Evolutionary conservation across 2,888 invertebrate genomes (phyloP), one percentile per base, ranked within the genome.

Genomic region (Eumerus sabulonum): DNA sequence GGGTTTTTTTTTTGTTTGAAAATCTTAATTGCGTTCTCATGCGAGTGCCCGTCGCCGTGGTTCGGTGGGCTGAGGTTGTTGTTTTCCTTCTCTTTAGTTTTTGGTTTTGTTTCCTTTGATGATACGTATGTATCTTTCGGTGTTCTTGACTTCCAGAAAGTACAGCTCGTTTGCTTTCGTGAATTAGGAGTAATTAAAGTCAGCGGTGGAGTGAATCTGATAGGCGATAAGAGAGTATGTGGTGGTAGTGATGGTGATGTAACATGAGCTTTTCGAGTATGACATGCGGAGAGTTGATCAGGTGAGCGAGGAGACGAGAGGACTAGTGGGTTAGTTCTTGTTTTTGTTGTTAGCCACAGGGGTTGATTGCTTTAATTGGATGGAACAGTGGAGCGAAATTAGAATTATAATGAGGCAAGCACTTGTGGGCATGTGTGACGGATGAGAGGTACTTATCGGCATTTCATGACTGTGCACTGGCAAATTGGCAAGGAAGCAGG

Each of bases 161-260:
- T 72, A 77, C 72, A 71, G 66, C 76, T 66, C 72, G 66, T 67
- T 67, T 64, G 60, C 64, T 66, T n/a, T 67, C 51, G 72, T 77
- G 73, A 77, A 77, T 77, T 77, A 73, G 62, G 67, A 73, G 67
- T 68, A 77, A 77, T 77, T 77, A 77, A 77, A 77, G 62, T 67
- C 40, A 47, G 76, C 51, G 17, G 42, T 14, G 19, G 14, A 12
- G 14, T 16, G 18, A n/a, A 5, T 27, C 42, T 44, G 13, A 14
- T 5, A 47, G 36, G 36, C 17, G 45, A 16, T 40, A 38, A 11
- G 5, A 3, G 12, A 27, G 12, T 36, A 36, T 56, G 42, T 14
- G 11, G 27, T 42, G 66, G 67, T 77, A 73, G 42, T 14, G 11
- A 16, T 42, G 66, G 67, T 77, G 77, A 77, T 77, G 77, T 77